phyloP scores from a whole-genome alignment of 2,797 vertebrate genomes.

The Tapera naevia region DNA sequence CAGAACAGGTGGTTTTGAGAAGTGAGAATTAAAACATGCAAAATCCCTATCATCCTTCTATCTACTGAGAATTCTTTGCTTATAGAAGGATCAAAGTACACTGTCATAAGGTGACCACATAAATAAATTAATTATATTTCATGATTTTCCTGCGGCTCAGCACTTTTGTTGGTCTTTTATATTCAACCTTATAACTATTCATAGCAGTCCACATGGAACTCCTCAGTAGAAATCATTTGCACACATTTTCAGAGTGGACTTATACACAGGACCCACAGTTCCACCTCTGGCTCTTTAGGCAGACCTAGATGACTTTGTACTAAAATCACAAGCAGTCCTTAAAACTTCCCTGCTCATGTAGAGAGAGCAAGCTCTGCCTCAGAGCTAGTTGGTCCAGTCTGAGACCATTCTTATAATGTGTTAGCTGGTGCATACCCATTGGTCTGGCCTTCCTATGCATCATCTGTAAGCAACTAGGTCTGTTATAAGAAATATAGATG shows the following conservation, averaged over 20 bases:
- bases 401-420: not conserved
- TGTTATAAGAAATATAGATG: not conserved
- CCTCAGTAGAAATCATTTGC: not conserved
- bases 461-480: not conserved
- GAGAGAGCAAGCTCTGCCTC: not conserved
- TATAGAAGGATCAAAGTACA: not conserved
- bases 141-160: not conserved
- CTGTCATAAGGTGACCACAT: not conserved
- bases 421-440: not conserved
- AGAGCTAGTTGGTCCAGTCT: rapidly evolving
- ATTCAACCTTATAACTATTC: not conserved
- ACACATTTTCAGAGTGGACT: not conserved
- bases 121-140: not conserved
- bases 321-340: not conserved
- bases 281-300: not conserved
- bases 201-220: not conserved
- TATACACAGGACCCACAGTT: not conserved
- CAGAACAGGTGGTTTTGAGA: not conserved
- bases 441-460: not conserved
- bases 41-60: not conserved
- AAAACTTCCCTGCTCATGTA: not conserved
- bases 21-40: not conserved
- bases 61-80: not conserved
- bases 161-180: not conserved
- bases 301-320: not conserved